phyloP scores from a whole-genome alignment of 2,113 vertebrate genomes.

The Mustelus asterias region DNA sequence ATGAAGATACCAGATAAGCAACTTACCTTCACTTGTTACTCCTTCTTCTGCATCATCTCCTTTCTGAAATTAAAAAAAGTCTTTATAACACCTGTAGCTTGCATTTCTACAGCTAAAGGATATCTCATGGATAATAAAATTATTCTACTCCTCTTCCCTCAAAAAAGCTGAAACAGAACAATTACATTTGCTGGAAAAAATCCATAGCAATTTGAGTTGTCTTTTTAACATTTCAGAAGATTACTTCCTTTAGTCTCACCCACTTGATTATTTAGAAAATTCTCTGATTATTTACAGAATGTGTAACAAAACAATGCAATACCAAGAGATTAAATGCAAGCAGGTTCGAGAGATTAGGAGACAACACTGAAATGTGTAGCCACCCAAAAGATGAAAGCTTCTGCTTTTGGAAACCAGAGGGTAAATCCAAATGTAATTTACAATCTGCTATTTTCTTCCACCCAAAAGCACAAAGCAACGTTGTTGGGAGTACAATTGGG shows the following conservation, averaged over 20 bases:
- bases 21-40: conserved; percentile 91
- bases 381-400: not conserved
- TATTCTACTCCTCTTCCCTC: too few species aligned
- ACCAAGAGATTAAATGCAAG: not conserved
- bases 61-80: conserved; percentile 61
- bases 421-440: not conserved
- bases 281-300: not conserved
- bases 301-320: not conserved
- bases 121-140: not conserved
- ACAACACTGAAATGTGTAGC: not conserved
- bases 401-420: not conserved
- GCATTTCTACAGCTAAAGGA: not conserved
- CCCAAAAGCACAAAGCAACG: not conserved
- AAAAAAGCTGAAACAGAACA: conserved; percentile 32
- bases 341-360: not conserved
- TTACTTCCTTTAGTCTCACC: not conserved
- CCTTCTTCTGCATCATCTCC: conserved; percentile 90
- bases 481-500: not conserved
- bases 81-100: conserved; percentile 16
- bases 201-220: not conserved
- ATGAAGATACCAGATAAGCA: not conserved
- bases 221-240: not conserved
- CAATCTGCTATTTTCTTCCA: not conserved
- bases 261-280: not conserved
- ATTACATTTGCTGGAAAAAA: not conserved